Evolutionary conservation across 2,113 vertebrate genomes (phyloP).

Genomic region (Tragelaphus strepsiceros): DNA sequence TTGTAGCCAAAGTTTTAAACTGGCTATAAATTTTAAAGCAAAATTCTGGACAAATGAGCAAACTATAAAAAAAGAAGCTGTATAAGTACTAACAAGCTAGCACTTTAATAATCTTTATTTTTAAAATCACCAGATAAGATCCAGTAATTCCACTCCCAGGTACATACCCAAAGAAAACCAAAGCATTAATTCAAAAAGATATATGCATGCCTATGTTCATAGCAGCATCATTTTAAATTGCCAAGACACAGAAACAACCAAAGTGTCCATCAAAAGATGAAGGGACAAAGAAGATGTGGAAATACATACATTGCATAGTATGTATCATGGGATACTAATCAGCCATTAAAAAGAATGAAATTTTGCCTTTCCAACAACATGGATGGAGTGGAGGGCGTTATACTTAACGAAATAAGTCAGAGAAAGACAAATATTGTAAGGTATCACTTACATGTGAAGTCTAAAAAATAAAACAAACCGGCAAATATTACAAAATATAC

Average conservation of each 20-base stretch:
- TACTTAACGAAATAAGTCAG: not conserved
- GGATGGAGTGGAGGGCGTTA: not conserved
- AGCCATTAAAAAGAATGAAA: not conserved
- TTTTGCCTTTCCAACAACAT: not conserved
- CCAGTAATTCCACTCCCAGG: not conserved
- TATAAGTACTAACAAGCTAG: not conserved
- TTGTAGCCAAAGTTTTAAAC: not conserved
- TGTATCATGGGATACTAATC: not conserved
- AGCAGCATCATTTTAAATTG: not conserved
- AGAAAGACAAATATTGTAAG: not conserved
- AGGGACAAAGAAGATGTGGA: not conserved
- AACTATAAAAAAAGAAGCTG: not conserved
- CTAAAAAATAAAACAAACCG: not conserved
- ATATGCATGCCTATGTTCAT: not conserved
- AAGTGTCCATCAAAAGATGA: not conserved
- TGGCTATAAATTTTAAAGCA: not conserved
- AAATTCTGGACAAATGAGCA: not conserved
- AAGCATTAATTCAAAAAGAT: not conserved
- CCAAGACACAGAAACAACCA: not conserved
- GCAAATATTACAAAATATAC: not conserved
- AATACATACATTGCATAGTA: not conserved
- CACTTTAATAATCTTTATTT: not conserved
- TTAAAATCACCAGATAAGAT: not conserved
- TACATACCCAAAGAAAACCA: not conserved
- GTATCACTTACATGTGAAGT: not conserved